phyloP scores from a whole-genome alignment of 1,140 invertebrate species.

The Drosophila ironensis region DNA sequence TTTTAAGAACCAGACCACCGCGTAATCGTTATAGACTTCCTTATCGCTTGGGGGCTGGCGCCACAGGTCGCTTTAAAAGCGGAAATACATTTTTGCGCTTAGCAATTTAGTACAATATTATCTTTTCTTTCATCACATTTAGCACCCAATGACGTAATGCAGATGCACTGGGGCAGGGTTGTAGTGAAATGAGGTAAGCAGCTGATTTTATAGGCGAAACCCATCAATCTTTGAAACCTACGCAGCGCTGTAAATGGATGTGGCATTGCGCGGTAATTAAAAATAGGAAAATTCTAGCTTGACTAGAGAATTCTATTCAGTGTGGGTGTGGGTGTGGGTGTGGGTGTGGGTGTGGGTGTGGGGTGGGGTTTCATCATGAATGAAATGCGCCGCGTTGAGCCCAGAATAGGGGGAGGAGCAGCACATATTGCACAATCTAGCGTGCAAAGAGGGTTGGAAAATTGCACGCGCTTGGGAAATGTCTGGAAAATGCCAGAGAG shows the following conservation, averaged over 20 bases:
- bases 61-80: background rate
- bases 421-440: background rate
- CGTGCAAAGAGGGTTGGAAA: conserved; percentile 21
- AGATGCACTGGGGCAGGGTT: conserved; percentile 7
- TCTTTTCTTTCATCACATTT: background rate
- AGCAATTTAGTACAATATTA: background rate
- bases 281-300: conserved; percentile 51
- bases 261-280: conserved; percentile 66
- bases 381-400: conserved; percentile 45
- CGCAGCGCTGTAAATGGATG: conserved; percentile 45
- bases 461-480: conserved; percentile 52
- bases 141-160: conserved; percentile 14
- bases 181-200: conserved; percentile 36
- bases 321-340: background rate
- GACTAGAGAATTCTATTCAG: conserved; percentile 17
- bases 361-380: conserved; percentile 48
- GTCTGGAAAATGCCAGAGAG: conserved; percentile 19
- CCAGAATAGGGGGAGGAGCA: conserved; percentile 26
- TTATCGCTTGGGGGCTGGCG: background rate
- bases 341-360: conserved; percentile 5
- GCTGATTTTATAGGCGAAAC: conserved; percentile 28
- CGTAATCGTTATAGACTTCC: background rate
- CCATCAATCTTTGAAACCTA: conserved; percentile 24
- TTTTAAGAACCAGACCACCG: background rate
- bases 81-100: background rate